phyloP scores from a whole-genome alignment of 2,888 invertebrate species.

The Machimus rusticus region DNA sequence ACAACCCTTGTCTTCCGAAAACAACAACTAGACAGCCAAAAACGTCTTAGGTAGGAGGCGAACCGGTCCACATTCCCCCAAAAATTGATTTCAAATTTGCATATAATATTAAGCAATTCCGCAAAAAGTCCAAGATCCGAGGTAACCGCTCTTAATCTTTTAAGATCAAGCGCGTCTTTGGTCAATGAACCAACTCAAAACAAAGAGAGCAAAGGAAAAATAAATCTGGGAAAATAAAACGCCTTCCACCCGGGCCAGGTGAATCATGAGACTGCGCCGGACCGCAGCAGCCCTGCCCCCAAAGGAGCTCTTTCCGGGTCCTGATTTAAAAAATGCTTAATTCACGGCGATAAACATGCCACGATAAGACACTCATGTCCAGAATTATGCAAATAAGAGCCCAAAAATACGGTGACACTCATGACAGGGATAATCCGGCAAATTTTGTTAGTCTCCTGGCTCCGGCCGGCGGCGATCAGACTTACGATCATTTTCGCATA shows the following conservation, averaged over 20 bases:
- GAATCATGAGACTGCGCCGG: not conserved
- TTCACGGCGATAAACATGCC: conserved; percentile 6
- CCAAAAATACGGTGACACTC: conserved; percentile 13
- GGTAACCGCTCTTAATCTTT: not conserved
- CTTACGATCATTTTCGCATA: not conserved
- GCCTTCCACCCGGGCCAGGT: not conserved
- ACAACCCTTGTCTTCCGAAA: not conserved
- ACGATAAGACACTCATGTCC: not conserved
- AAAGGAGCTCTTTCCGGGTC: not conserved
- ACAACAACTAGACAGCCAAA: not conserved
- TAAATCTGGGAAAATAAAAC: not conserved
- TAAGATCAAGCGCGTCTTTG: not conserved
- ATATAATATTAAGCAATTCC: not conserved
- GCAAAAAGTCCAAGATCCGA: not conserved
- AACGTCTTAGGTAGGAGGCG: not conserved
- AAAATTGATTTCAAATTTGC: conserved; percentile 3
- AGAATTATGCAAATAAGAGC: conserved; percentile 16
- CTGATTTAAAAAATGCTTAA: not conserved
- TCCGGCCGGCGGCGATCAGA: not conserved
- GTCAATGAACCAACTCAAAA: not conserved
- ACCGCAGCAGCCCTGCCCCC: not conserved
- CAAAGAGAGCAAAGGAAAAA: not conserved
- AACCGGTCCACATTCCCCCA: not conserved
- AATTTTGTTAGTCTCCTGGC: not conserved
- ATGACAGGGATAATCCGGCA: conserved; percentile 12